Evolutionary conservation across 2,797 vertebrate species (phyloP), one percentile per base, ranked within the genome.

Genomic region (Orientallactaga sibirica): DNA sequence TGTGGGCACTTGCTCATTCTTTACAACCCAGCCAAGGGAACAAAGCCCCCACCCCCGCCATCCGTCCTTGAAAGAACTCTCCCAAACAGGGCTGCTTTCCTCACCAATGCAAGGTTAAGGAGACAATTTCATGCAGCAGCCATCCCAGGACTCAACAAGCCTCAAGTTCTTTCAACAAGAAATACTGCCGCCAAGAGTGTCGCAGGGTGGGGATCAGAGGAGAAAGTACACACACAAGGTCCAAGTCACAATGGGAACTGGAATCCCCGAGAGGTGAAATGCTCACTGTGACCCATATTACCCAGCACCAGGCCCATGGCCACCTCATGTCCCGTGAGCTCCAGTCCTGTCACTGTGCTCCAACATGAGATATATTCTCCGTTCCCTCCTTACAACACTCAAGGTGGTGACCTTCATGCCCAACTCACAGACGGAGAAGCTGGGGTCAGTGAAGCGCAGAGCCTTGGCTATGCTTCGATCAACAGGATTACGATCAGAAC

Each of bases 311-410:
- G 12, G 0, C 11, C 5, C 75, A 25, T 1, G 24, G 6, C 37
- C n/a, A 41, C 1, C n/a, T 33, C 2, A 0, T 14, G 68, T 68
- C n/a, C 70, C 4, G 4, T 24, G 37, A 62, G 41, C 24, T 41
- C 33, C 22, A 11, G 24, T 64, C 68, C 10, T n/a, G 33, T 0
- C 27, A 48, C 78, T 67, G 33, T 3, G 88, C 24, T 29, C 18
- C 37, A n/a, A 52, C 16, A 85, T n/a, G 33, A n/a, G 37, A 52
- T 2, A 22, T 0, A 75, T 1, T 8, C 70, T 78, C 43, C 0
- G 0, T 9, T 64, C 9, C 66, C 7, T 18, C 52, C 27, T 87
- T 67, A 48, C 15, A 73, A 68, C 7, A 64, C 22, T 27, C 29
- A 52, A 25, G 16, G 66, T 5, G 12, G 25, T 0, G 66, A 9